Percentiles rank a stretch among this genome's conserved stretches.
phyloP scores from a whole-genome alignment of 2,113 vertebrate genomes.

The Echinops telfairi region DNA sequence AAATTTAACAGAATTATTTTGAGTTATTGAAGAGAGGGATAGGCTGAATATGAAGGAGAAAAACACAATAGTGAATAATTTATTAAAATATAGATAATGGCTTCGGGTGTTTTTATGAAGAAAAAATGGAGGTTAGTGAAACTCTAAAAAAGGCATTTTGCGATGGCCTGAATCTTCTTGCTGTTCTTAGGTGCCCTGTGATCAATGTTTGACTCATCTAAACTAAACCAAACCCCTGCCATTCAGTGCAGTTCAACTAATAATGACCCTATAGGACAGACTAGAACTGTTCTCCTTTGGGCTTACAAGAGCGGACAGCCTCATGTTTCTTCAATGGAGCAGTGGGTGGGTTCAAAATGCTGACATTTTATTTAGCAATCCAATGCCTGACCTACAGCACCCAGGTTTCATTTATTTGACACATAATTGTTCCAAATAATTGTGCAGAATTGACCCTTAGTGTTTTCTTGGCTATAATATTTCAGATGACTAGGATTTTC shows the following conservation, averaged over 20 bases:
- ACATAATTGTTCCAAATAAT: background rate
- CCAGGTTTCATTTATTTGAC: background rate
- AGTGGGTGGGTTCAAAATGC: no score
- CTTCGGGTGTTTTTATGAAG: slow-evolving; percentile 42
- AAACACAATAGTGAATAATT: slow-evolving; percentile 52
- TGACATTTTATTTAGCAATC: no score
- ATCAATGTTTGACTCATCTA: background rate
- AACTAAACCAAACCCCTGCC: no score
- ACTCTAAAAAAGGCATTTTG: slow-evolving; percentile 33
- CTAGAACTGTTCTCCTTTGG: no score
- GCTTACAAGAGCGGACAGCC: no score
- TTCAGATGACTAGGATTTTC: background rate
- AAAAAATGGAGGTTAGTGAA: slow-evolving; percentile 45
- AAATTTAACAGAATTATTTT: slow-evolving; percentile 69
- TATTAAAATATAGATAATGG: slow-evolving; percentile 31
- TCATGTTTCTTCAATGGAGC: no score
- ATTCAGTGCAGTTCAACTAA: no score
- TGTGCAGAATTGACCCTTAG: background rate
- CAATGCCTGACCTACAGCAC: no score
- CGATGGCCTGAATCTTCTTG: slow-evolving; percentile 3
- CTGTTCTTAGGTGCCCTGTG: background rate
- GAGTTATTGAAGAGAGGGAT: slow-evolving; percentile 55
- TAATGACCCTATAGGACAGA: no score
- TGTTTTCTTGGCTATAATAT: background rate
- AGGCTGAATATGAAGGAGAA: slow-evolving; percentile 7